Base-by-base conservation (phyloP, 2,888 invertebrate genomes). In the Scaeva pyrastri region DNA sequence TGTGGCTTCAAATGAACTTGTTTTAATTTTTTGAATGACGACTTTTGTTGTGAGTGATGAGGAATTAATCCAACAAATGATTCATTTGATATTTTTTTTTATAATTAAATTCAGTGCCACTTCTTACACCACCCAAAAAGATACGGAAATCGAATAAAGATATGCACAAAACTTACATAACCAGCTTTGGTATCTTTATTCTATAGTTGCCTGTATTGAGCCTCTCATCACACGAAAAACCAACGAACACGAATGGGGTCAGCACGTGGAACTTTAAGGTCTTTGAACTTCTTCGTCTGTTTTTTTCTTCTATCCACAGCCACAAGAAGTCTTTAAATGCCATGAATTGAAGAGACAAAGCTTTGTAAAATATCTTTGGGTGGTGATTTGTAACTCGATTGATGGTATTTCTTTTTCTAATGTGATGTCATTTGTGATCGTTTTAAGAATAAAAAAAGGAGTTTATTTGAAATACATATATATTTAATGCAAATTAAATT, bases 211-310 rank as follows among this genome's bases (percentile, higher is more conserved):
- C 6, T 39, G 39, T 66, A 36, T 36, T 21, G 39, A 21, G 14
- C 8, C 39, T n/a, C 3, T 50, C 21, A 10, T 1, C 48, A 31
- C 36, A 36, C 31, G 2, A 31, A 3, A 7, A 39, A 45, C 60
- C 52, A 82, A 50, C 23, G 52, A 43, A 58, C 71, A 16, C 39
- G 19, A 82, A 86, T 82, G 77, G 71, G 86, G 86, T 86, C 86
- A 86, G 26, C 82, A 86, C 82, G 77, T 82, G 86, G 70, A 86
- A 68, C 62, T 80, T 68, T 50, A 26, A 78, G 86, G 86, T 82
- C 77, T 82, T 78, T 86, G 86, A 86, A 86, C 81, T 74, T 78
- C 55, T 62, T 31, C 31, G 31, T 31, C 31, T 31, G 5, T 8
- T 31, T 31, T 8, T 7, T 64, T 73, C 39, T 70, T 64, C 48